Percentiles rank a stretch among this genome's conserved stretches.
Conservation (phyloP, 2,888 invertebrate species). For the Ophion slaviceki region DNA sequence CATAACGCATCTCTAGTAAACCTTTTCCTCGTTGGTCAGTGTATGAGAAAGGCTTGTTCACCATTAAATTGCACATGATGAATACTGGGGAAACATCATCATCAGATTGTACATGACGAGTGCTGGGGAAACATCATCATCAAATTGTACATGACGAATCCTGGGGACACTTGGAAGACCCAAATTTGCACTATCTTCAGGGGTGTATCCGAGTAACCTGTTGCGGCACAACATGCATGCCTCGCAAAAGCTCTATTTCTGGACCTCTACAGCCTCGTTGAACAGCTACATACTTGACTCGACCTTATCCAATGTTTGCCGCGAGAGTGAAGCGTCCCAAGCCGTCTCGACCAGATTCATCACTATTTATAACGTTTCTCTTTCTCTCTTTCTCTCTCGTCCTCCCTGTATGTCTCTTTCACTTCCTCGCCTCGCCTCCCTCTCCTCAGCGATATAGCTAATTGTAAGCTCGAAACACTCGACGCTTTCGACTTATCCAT, state of each 20-base stretch:
- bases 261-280: constrained; percentile 56
- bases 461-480: background rate
- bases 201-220: constrained; percentile 26
- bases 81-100: background rate
- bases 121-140: background rate
- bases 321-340: constrained; percentile 48
- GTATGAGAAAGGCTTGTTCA: background rate
- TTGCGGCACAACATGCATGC: constrained; percentile 38
- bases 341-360: constrained; percentile 66
- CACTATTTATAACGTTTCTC: constrained; percentile 67
- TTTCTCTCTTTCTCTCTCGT: constrained; percentile 16
- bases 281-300: constrained; percentile 59
- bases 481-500: background rate
- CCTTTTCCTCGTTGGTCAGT: background rate
- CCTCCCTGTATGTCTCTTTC: background rate
- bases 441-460: background rate
- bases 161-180: background rate
- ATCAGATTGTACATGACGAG: too few species aligned
- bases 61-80: too few species aligned
- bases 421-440: background rate
- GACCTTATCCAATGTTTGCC: constrained; percentile 64
- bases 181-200: constrained; percentile 17
- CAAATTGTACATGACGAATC: too few species aligned
- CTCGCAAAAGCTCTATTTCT: constrained; percentile 58
- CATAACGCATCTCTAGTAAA: background rate